Conservation (phyloP, 2,797 vertebrate species). For the Pseudochirops cupreus region DNA sequence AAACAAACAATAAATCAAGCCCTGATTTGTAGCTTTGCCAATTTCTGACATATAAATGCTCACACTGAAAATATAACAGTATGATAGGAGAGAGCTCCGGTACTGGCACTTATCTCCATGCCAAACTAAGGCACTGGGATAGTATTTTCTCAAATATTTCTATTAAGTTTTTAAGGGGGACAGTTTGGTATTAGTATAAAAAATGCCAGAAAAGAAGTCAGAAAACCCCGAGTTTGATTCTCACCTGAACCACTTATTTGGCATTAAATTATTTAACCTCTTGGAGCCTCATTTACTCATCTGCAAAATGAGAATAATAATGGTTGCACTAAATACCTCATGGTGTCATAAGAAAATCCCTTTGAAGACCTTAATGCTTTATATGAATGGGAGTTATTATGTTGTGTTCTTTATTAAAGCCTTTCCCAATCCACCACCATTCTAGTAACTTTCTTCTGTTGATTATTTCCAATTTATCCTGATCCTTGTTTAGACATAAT, state of each 20-base stretch:
- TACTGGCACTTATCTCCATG: background rate
- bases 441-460: background rate
- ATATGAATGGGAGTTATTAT: background rate
- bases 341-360: background rate
- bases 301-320: background rate
- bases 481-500: background rate
- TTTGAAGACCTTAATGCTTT: background rate
- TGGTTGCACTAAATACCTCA: background rate
- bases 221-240: background rate
- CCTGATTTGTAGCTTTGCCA: background rate
- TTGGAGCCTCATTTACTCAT: background rate
- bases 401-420: background rate
- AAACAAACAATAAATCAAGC: background rate
- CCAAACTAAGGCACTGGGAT: background rate
- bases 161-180: background rate
- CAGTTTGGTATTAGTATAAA: background rate
- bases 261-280: background rate
- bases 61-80: background rate
- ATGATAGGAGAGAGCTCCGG: background rate
- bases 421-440: background rate
- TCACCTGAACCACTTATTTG: background rate
- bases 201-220: background rate
- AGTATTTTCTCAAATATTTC: background rate
- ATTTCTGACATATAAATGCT: background rate
- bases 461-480: background rate